Conservation (phyloP, 2,888 invertebrate species). For the Nemotelus nigrinus region DNA sequence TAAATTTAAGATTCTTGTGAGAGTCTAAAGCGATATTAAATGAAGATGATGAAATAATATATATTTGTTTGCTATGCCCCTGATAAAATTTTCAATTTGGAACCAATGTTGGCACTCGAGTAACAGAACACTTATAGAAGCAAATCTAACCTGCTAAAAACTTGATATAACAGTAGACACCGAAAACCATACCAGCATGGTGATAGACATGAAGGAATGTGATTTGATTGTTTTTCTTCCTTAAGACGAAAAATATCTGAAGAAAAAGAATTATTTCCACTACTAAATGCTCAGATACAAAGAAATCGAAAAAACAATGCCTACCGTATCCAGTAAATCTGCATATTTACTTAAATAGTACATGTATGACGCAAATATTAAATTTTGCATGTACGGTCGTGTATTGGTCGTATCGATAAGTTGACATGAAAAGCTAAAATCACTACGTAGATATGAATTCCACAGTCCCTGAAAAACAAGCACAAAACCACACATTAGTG, state of each 20-base stretch:
- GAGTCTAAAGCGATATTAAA: no score
- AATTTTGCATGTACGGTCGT: conserved; percentile 26
- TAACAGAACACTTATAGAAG: background rate
- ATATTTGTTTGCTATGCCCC: no score
- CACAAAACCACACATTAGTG: background rate
- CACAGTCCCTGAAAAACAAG: conserved; percentile 19
- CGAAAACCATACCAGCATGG: conserved; percentile 81
- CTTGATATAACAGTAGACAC: conserved; percentile 72
- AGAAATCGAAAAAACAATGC: background rate
- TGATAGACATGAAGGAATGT: conserved; percentile 88
- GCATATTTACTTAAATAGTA: conserved; percentile 38
- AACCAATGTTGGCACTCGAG: no score
- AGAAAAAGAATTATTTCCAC: conserved; percentile 14
- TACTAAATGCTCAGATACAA: background rate
- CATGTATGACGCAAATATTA: conserved; percentile 27
- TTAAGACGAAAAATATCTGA: conserved; percentile 76
- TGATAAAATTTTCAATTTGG: no score
- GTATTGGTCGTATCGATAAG: conserved; percentile 28
- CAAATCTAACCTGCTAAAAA: conserved; percentile 67
- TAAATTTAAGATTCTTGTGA: no score
- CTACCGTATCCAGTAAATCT: conserved; percentile 42
- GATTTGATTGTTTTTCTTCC: conserved; percentile 85
- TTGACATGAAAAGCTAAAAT: conserved; percentile 40
- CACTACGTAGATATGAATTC: conserved; percentile 35
- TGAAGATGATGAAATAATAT: no score